Evolutionary conservation across 2,113 vertebrate species (phyloP).

Genomic region (Sapayoa aenigma): DNA sequence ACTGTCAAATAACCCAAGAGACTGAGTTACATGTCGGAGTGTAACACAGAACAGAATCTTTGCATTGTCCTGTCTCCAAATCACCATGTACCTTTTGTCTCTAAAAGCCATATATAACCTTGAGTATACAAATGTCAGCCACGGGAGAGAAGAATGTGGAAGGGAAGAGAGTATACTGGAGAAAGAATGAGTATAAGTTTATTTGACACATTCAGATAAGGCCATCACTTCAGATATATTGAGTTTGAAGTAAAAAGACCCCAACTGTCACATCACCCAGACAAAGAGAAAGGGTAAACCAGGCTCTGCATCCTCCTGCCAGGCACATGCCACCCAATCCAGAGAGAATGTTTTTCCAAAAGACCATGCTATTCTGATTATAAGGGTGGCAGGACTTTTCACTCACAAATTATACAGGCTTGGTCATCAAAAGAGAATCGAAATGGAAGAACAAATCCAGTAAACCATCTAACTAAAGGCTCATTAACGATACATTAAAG

Average conservation of each 20-base stretch:
- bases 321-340: neutral
- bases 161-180: neutral
- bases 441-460: neutral
- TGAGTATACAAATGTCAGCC: neutral
- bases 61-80: neutral
- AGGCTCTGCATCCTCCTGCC: neutral
- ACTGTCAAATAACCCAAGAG: neutral
- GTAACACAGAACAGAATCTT: neutral
- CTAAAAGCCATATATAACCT: neutral
- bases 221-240: neutral
- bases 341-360: neutral
- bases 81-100: neutral
- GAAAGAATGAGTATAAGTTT: neutral
- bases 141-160: neutral
- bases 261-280: neutral
- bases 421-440: neutral
- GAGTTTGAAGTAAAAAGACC: neutral
- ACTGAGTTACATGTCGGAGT: neutral
- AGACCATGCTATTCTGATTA: neutral
- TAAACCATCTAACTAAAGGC: neutral
- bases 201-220: neutral
- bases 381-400: neutral
- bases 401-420: neutral
- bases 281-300: neutral
- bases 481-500: neutral